These are phyloP conservation scores for Craterocephalus amniculus DNA, from an alignment of 2,797 vertebrate species.

Conservation along the genomic window DNA sequence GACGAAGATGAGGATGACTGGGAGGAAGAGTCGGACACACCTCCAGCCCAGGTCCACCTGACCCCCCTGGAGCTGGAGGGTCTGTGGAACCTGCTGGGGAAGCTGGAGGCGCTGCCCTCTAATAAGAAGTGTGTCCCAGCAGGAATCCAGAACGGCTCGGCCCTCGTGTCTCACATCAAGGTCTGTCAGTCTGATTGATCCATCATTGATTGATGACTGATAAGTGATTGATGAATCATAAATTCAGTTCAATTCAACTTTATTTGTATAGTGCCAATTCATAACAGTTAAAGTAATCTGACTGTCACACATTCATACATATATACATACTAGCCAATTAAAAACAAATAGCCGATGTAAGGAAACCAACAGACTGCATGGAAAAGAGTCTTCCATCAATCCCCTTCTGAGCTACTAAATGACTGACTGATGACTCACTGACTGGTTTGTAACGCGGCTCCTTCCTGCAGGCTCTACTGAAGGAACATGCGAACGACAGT, in stretches of 20 bases:
- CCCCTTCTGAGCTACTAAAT: too few relatives aligned
- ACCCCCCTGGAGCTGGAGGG: slow-evolving; percentile 95
- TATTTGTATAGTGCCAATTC: too few relatives aligned
- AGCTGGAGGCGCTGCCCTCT: slow-evolving; percentile 92
- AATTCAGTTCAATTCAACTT: too few relatives aligned
- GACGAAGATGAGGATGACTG: too few relatives aligned
- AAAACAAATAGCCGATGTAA: too few relatives aligned
- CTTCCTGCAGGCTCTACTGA: slow-evolving; percentile 86
- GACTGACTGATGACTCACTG: background rate
- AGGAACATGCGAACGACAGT: slow-evolving; percentile 90
- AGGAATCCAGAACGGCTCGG: slow-evolving; percentile 92
- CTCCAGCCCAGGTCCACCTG: slow-evolving; percentile 76
- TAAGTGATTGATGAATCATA: too few relatives aligned
- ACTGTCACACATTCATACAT: too few relatives aligned
- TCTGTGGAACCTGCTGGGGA: slow-evolving; percentile 92
- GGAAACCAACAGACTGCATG: too few relatives aligned
- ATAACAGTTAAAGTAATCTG: too few relatives aligned
- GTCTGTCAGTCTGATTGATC: background rate
- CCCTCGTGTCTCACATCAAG: slow-evolving; percentile 91
- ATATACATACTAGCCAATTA: too few relatives aligned
- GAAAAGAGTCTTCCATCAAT: too few relatives aligned
- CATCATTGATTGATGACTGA: too few relatives aligned
- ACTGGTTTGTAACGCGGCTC: background rate
- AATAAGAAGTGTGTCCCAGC: slow-evolving; percentile 97
- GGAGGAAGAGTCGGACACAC: slow-evolving; percentile 49